Percentiles rank a stretch among this genome's conserved stretches.
phyloP scores from a whole-genome alignment of 2,888 invertebrate species.

The Netelia melanura region DNA sequence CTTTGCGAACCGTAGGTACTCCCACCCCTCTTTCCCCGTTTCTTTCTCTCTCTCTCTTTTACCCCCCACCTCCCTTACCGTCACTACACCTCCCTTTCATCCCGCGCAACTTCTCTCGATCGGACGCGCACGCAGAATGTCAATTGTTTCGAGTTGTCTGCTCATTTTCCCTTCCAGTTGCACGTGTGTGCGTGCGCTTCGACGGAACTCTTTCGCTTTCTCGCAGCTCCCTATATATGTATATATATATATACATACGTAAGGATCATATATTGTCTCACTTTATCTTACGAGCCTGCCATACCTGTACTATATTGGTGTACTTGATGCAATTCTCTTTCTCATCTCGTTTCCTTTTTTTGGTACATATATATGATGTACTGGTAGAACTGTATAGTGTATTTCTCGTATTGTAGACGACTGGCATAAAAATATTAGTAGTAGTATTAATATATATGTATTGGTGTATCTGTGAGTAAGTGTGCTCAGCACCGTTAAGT shows the following conservation, averaged over 20 bases:
- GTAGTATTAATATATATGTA: neutral
- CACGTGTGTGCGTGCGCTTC: conserved; percentile 26
- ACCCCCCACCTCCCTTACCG: conserved; percentile 18
- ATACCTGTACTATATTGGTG: conserved; percentile 14
- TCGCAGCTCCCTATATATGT: conserved; percentile 11
- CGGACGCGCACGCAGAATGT: conserved; percentile 80
- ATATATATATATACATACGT: neutral
- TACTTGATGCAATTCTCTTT: conserved; percentile 62
- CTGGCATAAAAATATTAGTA: conserved; percentile 56
- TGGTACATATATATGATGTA: neutral
- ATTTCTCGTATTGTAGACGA: conserved; percentile 28
- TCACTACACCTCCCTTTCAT: conserved; percentile 40
- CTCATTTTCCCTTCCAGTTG: conserved; percentile 57
- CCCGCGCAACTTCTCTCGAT: conserved; percentile 68
- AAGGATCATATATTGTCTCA: conserved; percentile 20
- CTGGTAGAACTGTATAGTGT: neutral
- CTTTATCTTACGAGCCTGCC: conserved; percentile 30
- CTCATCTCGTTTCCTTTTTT: conserved; percentile 59
- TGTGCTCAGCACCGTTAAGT: conserved; percentile 31
- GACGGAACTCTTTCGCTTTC: conserved; percentile 60
- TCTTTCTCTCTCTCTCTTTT: conserved; percentile 44
- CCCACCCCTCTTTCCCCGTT: conserved; percentile 38
- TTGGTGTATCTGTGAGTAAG: conserved; percentile 25
- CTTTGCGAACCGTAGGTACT: conserved; percentile 56
- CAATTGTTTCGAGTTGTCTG: conserved; percentile 78